Percentiles rank a stretch among this genome's conserved stretches.
Evolutionary conservation across 2,888 invertebrate species (phyloP).

Genomic region (Polymixis lichenea): DNA sequence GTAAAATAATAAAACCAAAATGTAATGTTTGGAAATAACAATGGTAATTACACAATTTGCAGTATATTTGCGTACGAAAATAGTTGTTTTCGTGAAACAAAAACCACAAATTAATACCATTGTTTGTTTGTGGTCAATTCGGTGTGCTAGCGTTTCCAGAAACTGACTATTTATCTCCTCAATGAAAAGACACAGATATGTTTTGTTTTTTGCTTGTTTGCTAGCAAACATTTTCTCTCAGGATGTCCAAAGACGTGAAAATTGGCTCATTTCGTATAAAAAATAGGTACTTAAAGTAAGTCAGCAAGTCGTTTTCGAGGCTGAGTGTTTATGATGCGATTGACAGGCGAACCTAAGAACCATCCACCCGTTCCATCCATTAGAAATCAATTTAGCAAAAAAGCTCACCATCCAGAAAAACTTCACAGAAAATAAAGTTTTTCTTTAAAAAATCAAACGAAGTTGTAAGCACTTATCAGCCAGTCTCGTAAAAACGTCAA

Average conservation of each 20-base stretch:
- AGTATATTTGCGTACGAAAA: conserved; percentile 3
- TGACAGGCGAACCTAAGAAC: not conserved
- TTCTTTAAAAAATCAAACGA: not conserved
- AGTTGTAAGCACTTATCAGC: conserved; percentile 22
- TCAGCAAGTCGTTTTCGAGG: not conserved
- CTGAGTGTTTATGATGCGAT: no score
- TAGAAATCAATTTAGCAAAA: conserved; percentile 9
- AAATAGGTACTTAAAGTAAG: no score
- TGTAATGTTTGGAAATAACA: not conserved
- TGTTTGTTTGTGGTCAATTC: conserved; percentile 11
- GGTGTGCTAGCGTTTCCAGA: conserved; percentile 1
- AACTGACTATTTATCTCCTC: not conserved
- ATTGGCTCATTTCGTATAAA: not conserved
- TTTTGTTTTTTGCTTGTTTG: no score
- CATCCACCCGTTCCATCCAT: not conserved
- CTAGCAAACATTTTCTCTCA: not conserved
- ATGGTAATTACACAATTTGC: not conserved
- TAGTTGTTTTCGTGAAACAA: not conserved
- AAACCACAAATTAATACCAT: conserved; percentile 27
- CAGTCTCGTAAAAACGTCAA: conserved; percentile 62
- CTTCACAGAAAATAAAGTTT: not conserved
- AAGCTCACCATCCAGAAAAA: not conserved
- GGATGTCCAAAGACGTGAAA: not conserved
- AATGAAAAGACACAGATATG: no score
- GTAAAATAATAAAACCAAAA: not conserved